Base-by-base conservation (phyloP, 2,113 vertebrate species). In the Hassar affinis region DNA sequence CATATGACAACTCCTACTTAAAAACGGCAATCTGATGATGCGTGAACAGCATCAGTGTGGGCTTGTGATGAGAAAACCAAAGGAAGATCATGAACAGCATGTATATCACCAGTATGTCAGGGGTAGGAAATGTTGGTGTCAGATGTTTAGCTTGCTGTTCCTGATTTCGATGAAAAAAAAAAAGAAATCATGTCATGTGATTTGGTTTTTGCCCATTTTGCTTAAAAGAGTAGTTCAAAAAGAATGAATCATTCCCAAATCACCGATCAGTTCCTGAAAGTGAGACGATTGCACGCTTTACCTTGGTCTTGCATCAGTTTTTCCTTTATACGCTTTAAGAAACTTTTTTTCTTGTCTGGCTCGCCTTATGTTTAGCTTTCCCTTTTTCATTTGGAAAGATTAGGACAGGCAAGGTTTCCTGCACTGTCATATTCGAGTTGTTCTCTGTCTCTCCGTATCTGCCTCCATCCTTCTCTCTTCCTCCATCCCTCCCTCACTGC, bases 401-500 rank as follows among this genome's bases (percentile, higher is more conserved):
- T 62, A 51, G 81, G 59, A 72, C 35, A 82, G 17, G 54, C 69
- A 75, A 35, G 71, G 81, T 56, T 35, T 61, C 20, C 20, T 82
- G 30, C 69, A 49, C 22, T 47, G 59, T 61, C 68, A 66, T 47
- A 75, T 84, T 42, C 66, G 27, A 84, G 71, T 78, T 30, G 38
- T 57, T 84, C 75, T 85, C 47, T 18, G n/a, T 77, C 54, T 79
- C 47, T 78, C 86, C 74, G 84, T 91, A 84, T 89, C 87, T 84
- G 64, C 85, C 86, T 89, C 84, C 89, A 87, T 88, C 88, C 84
- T 90, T 90, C 87, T 82, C 64, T 72, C 30, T 80, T 56, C 59
- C 72, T 86, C 42, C 52, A 69, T 25, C 35, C 79, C 45, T 79
- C 68, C 49, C 27, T 71, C 71, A 74, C 42, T 57, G 30, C 59